Conservation (phyloP, 2,888 invertebrate species). For the Tetramorium bicarinatum region DNA sequence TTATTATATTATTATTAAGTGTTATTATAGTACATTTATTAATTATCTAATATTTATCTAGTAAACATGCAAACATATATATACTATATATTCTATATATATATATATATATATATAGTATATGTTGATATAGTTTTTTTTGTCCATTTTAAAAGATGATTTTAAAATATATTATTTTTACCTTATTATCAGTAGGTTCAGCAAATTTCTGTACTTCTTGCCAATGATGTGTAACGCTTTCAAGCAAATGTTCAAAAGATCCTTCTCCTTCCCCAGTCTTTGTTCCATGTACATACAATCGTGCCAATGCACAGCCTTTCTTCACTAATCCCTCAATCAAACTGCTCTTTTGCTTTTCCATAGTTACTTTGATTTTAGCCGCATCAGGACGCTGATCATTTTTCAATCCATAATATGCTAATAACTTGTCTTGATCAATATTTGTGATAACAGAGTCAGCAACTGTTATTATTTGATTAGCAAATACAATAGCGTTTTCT, state of each 20-base stretch:
- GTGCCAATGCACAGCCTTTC: conserved; percentile 91
- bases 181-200: conserved; percentile 93
- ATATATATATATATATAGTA: not conserved
- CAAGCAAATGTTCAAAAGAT: conserved; percentile 85
- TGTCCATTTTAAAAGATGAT: not conserved
- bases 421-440: conserved; percentile 92
- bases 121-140: not conserved
- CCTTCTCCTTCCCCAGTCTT: conserved; percentile 81
- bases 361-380: conserved; percentile 92
- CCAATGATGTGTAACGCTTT: conserved; percentile 89
- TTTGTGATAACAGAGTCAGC: conserved; percentile 90
- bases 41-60: not conserved
- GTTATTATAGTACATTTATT: not conserved
- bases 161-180: conserved; percentile 80
- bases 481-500: conserved; percentile 82
- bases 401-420: conserved; percentile 95
- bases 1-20: not conserved
- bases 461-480: conserved; percentile 88
- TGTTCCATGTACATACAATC: conserved; percentile 87
- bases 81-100: no score
- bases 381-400: conserved; percentile 94
- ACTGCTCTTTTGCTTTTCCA: conserved; percentile 94
- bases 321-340: conserved; percentile 93
- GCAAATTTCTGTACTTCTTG: conserved; percentile 93
- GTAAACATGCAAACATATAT: not conserved